Evolutionary conservation across 2,797 vertebrate genomes (phyloP).

Genomic region (Vultur gryphus): DNA sequence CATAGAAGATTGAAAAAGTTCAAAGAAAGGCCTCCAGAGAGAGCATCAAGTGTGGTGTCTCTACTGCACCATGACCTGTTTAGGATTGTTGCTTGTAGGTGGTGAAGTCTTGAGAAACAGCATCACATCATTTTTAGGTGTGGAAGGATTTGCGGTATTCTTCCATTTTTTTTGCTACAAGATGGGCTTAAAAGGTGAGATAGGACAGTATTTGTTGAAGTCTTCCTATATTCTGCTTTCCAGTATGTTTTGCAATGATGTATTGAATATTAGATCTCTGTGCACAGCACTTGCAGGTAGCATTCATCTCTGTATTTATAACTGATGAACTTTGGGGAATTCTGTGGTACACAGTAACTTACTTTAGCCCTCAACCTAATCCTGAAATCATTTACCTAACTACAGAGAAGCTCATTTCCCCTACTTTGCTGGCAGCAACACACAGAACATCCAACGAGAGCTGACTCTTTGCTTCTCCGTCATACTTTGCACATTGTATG

Average conservation of each 20-base stretch:
- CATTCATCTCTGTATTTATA: background rate
- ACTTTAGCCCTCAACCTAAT: background rate
- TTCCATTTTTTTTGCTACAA: background rate
- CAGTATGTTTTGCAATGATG: background rate
- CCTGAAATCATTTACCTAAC: background rate
- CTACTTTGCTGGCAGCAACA: background rate
- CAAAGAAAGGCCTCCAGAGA: background rate
- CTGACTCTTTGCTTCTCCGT: background rate
- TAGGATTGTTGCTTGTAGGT: background rate
- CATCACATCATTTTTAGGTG: background rate
- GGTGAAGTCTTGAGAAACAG: background rate
- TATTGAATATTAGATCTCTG: background rate
- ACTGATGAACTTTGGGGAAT: background rate
- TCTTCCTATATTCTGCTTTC: background rate
- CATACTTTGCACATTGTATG: background rate
- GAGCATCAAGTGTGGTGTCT: background rate
- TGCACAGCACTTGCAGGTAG: background rate
- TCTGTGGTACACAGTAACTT: background rate
- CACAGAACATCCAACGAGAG: accelerated
- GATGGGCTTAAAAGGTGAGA: background rate
- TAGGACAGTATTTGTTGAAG: background rate
- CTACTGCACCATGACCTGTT: background rate
- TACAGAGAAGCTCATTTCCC: background rate
- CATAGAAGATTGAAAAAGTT: background rate
- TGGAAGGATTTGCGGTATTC: background rate